phyloP scores from a whole-genome alignment of 2,888 invertebrate genomes.

The Epinotia nisella region DNA sequence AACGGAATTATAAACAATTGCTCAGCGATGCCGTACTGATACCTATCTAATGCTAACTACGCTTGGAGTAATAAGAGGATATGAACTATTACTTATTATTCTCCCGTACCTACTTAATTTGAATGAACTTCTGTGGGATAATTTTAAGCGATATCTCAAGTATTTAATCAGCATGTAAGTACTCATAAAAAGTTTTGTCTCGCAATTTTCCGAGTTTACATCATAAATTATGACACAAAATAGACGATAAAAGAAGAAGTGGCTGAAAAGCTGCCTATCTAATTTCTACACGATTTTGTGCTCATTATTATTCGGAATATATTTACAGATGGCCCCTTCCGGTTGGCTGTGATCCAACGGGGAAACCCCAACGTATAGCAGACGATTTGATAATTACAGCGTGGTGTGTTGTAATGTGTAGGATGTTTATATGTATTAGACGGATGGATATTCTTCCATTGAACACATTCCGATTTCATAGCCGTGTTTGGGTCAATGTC shows the following conservation, averaged over 20 bases:
- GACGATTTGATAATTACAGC: slow-evolving; percentile 80
- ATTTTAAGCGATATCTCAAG: background rate
- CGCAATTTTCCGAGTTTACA: background rate
- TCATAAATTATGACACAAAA: background rate
- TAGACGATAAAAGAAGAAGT: background rate
- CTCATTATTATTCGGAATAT: slow-evolving; percentile 75
- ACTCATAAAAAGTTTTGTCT: background rate
- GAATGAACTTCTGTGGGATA: slow-evolving; percentile 2
- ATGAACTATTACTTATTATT: background rate
- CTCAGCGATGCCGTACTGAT: slow-evolving; percentile 20
- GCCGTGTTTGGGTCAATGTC: slow-evolving; percentile 61
- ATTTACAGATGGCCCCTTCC: slow-evolving; percentile 78
- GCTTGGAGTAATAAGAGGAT: slow-evolving; percentile 15
- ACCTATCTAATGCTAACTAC: slow-evolving; percentile 4
- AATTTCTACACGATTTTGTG: slow-evolving; percentile 35
- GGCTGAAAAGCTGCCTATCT: slow-evolving; percentile 18
- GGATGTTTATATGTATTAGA: slow-evolving; percentile 54
- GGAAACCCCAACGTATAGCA: slow-evolving; percentile 80
- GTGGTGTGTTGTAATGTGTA: slow-evolving; percentile 68
- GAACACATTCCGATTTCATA: slow-evolving; percentile 41
- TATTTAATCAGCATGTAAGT: background rate
- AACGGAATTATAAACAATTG: slow-evolving; percentile 42
- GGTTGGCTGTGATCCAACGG: slow-evolving; percentile 79
- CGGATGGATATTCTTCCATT: slow-evolving; percentile 38
- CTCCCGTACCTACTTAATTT: background rate